These are phyloP conservation scores for Aphis gossypii DNA, from an alignment of 1,140 invertebrate genomes.

Conservation along the genomic window DNA sequence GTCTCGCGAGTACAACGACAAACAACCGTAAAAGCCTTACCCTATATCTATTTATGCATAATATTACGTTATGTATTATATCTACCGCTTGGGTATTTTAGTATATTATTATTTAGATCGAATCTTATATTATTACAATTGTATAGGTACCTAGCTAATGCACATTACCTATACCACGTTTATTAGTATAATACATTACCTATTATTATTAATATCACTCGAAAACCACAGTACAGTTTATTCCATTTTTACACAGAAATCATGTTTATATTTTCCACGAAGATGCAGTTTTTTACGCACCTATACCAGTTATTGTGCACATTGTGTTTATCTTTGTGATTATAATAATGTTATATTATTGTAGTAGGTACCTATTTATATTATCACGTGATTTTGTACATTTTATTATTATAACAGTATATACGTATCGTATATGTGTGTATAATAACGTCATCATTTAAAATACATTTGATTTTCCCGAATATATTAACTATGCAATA, in stretches of 20 bases:
- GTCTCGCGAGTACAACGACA: not conserved
- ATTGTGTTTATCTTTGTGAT: not conserved
- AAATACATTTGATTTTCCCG: slow-evolving; percentile 5
- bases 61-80: not conserved
- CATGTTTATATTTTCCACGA: not conserved
- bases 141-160: not conserved
- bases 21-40: not conserved
- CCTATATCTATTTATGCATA: not conserved
- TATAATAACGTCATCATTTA: not conserved
- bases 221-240: not conserved
- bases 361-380: not conserved
- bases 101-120: not conserved
- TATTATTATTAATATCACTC: not conserved
- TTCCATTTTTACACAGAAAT: not conserved
- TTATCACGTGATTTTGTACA: not conserved
- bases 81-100: not conserved
- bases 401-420: not conserved
- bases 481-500: not conserved
- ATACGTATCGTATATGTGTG: not conserved
- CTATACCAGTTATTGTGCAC: not conserved
- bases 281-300: not conserved
- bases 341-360: not conserved
- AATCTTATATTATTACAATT: not conserved
- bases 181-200: too few species aligned
- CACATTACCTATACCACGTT: too few species aligned